These are phyloP conservation scores for Diploptera punctata DNA, from an alignment of 2,888 invertebrate species.

Conservation along the genomic window DNA sequence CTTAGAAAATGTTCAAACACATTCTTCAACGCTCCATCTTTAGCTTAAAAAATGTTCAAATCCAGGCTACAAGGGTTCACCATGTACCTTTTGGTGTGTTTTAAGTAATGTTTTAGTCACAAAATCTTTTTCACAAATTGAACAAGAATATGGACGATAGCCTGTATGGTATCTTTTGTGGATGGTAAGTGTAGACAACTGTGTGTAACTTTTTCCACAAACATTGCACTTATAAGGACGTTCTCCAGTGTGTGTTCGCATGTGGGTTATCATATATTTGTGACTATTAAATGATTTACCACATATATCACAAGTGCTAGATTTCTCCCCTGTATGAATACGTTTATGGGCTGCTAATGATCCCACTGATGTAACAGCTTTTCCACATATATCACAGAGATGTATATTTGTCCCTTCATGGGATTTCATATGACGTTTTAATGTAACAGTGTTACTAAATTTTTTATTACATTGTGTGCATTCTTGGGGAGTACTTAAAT, in stretches of 20 bases:
- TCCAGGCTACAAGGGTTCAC: neutral
- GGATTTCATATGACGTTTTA: constrained; percentile 54
- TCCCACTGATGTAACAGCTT: constrained; percentile 27
- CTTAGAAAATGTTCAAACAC: no score
- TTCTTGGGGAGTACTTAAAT: no score
- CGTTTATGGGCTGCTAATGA: constrained; percentile 34
- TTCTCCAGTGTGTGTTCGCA: constrained; percentile 49
- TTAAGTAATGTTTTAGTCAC: constrained; percentile 32
- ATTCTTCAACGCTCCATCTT: no score
- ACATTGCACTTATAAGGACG: constrained; percentile 54
- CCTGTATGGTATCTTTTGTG: constrained; percentile 38
- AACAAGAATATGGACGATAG: constrained; percentile 33
- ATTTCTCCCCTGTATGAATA: constrained; percentile 31
- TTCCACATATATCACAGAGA: constrained; percentile 52
- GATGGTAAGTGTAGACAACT: constrained; percentile 33
- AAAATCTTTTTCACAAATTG: constrained; percentile 27
- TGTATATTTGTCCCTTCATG: constrained; percentile 55
- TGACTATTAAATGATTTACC: constrained; percentile 32
- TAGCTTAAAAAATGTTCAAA: no score
- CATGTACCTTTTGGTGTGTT: constrained; percentile 27
- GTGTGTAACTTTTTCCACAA: constrained; percentile 59
- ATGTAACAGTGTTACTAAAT: constrained; percentile 63
- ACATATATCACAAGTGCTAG: constrained; percentile 32
- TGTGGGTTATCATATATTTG: constrained; percentile 20
- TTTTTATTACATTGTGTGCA: constrained; percentile 64